phyloP scores from a whole-genome alignment of 2,888 invertebrate genomes.

The Calephelis perditalis region DNA sequence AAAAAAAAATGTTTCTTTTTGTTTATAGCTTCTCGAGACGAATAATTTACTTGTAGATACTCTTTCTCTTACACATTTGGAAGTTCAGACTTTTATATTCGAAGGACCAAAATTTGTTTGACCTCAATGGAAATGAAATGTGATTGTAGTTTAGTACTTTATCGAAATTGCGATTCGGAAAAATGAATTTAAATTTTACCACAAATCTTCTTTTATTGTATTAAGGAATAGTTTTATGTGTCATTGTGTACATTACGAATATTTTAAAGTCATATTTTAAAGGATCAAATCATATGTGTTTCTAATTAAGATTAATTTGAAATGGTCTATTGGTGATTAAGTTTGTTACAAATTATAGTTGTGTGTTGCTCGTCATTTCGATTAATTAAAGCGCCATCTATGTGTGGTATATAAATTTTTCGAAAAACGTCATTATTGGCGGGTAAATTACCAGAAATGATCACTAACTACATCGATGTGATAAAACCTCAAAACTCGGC shows the following conservation, averaged over 20 bases:
- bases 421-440: too few relatives aligned
- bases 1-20: too few relatives aligned
- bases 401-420: too few relatives aligned
- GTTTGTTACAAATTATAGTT: background rate
- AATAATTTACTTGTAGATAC: slow-evolving; percentile 6
- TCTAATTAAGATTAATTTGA: background rate
- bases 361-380: too few relatives aligned
- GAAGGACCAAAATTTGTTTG: slow-evolving; percentile 42
- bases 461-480: too few relatives aligned
- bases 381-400: too few relatives aligned
- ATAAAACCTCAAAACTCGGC: too few relatives aligned
- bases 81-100: slow-evolving; percentile 34
- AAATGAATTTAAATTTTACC: slow-evolving; percentile 14
- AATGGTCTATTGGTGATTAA: background rate
- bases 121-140: slow-evolving; percentile 27
- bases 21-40: too few relatives aligned
- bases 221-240: slow-evolving; percentile 17
- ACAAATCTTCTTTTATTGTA: slow-evolving; percentile 12
- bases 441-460: too few relatives aligned
- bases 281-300: background rate
- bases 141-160: slow-evolving; percentile 22
- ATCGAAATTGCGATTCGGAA: slow-evolving; percentile 14
- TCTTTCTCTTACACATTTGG: slow-evolving; percentile 13
- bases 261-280: background rate
- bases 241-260: slow-evolving; percentile 11